Conservation (phyloP, 1,140 invertebrate genomes). For the Drosophila tristis region DNA sequence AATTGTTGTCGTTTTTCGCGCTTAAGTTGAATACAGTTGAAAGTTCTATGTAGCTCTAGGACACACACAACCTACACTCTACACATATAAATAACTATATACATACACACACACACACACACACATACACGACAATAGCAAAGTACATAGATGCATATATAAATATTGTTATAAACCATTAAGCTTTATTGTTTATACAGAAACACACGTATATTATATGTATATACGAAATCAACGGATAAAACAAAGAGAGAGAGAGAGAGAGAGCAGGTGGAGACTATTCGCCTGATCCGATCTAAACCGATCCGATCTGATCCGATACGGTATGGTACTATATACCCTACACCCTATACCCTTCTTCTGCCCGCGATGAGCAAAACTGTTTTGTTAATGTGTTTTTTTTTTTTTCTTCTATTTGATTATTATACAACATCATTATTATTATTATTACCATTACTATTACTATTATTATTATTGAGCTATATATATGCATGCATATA, state of each 20-base stretch:
- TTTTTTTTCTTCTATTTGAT: conserved; percentile 57
- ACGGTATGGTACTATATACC: not conserved
- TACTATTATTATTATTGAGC: conserved; percentile 17
- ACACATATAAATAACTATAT: conserved; percentile 19
- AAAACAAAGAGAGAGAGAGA: no score
- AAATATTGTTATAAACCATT: conserved; percentile 57
- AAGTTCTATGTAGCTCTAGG: conserved; percentile 20
- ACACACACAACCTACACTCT: conserved; percentile 2
- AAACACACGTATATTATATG: conserved; percentile 13
- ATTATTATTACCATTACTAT: conserved; percentile 47
- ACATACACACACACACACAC: conserved; percentile 13
- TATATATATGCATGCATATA: conserved; percentile 38
- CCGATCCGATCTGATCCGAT: no score
- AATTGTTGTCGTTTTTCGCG: conserved; percentile 49
- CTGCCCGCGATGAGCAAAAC: conserved; percentile 42
- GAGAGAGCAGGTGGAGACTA: conserved; percentile 12
- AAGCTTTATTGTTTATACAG: conserved; percentile 38
- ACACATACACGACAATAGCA: conserved; percentile 39
- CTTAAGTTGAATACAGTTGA: conserved; percentile 32
- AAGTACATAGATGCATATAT: conserved; percentile 28
- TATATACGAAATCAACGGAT: conserved; percentile 12
- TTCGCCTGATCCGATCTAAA: not conserved
- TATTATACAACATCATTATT: conserved; percentile 54
- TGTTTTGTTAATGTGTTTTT: conserved; percentile 67
- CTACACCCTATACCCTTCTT: conserved; percentile 3